Conservation (phyloP, 1,140 invertebrate species). For the Nilaparvata lugens region DNA sequence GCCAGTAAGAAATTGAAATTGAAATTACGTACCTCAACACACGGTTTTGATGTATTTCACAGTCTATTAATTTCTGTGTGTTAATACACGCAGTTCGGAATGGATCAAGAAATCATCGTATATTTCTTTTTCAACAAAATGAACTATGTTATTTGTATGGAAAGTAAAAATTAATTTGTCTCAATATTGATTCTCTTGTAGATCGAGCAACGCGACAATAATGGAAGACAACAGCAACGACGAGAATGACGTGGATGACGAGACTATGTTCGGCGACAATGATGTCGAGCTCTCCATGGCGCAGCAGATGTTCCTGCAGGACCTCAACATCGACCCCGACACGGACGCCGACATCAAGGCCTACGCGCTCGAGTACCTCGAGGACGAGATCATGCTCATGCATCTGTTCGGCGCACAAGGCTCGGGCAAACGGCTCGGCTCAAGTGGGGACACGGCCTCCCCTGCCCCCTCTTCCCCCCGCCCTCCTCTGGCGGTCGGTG, state of each 20-base stretch:
- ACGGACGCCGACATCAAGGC: neutral
- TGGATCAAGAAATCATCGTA: too few relatives aligned
- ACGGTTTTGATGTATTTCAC: too few relatives aligned
- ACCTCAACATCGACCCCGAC: neutral
- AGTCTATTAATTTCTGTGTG: too few relatives aligned
- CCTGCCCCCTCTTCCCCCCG: too few relatives aligned
- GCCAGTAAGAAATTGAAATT: too few relatives aligned
- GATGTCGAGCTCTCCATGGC: slow-evolving; percentile 52
- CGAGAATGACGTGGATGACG: slow-evolving; percentile 73
- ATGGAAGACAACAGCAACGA: slow-evolving; percentile 47
- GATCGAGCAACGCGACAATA: slow-evolving; percentile 29
- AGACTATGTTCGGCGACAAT: slow-evolving; percentile 74
- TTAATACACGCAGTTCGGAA: too few relatives aligned
- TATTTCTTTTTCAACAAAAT: too few relatives aligned
- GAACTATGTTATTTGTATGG: too few relatives aligned
- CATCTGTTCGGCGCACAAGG: slow-evolving; percentile 44
- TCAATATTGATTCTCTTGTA: too few relatives aligned
- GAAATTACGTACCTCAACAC: too few relatives aligned
- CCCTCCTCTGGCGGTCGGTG: too few relatives aligned
- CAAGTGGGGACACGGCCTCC: neutral
- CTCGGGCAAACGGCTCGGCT: slow-evolving; percentile 2
- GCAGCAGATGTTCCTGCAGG: slow-evolving; percentile 30
- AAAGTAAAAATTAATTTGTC: too few relatives aligned
- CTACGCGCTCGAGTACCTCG: slow-evolving; percentile 27
- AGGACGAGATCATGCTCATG: slow-evolving; percentile 43